Conservation (phyloP, 23 tunicate species). For the Trididemnum miniatum region DNA sequence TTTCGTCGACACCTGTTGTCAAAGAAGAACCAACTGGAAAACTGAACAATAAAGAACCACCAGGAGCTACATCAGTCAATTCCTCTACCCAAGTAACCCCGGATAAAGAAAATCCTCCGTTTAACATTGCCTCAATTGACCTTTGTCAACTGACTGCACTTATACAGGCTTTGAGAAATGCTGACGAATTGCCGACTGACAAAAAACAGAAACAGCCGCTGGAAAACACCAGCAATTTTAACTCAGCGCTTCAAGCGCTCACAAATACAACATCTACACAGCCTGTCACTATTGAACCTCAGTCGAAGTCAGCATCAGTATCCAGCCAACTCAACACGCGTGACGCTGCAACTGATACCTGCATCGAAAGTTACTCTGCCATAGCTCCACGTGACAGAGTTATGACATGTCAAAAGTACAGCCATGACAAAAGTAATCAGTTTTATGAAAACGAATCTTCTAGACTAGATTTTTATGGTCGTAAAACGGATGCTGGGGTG, state of each 20-base stretch:
- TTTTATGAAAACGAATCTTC: background rate
- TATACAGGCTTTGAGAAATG: conserved; percentile 70
- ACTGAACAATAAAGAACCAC: background rate
- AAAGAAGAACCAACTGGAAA: background rate
- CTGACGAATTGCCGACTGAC: background rate
- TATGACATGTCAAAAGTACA: background rate
- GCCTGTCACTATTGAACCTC: conserved; percentile 3
- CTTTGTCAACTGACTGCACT: conserved; percentile 70
- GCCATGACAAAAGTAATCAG: background rate
- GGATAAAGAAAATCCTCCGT: conserved; percentile 23
- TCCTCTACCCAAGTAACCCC: conserved; percentile 89
- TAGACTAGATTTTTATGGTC: background rate
- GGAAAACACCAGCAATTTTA: background rate
- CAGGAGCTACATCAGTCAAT: conserved; percentile 36
- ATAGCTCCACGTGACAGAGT: conserved; percentile 26
- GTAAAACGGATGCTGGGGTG: background rate
- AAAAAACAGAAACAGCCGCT: background rate
- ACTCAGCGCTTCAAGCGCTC: background rate
- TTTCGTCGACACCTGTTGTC: background rate
- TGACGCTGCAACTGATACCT: conserved; percentile 44
- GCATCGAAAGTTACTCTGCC: conserved; percentile 6
- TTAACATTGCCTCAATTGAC: conserved; percentile 55
- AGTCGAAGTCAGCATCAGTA: background rate
- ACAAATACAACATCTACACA: background rate
- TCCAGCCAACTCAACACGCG: background rate